Percentiles rank a stretch among this genome's conserved stretches.
Conservation (phyloP, 2,797 vertebrate species). For the Pterois miles region DNA sequence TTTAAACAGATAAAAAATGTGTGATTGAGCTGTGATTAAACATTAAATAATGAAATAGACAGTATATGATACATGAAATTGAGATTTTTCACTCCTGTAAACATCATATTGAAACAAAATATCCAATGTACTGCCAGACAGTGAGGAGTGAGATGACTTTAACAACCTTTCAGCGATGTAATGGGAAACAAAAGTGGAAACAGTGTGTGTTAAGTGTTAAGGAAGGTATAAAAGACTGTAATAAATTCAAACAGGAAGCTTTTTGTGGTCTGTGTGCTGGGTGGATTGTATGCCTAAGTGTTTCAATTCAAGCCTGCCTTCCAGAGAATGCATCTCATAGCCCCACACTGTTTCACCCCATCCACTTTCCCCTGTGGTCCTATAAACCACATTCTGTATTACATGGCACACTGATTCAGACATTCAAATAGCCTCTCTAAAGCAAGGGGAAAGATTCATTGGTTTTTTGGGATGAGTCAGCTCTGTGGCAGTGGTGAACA, state of each 20-base stretch:
- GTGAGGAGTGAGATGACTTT: background rate
- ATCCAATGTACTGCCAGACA: background rate
- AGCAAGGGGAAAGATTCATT: conserved; percentile 50
- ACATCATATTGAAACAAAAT: background rate
- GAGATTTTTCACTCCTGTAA: background rate
- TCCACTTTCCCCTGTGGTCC: conserved; percentile 64
- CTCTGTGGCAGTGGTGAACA: conserved; percentile 41
- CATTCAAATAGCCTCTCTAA: conserved; percentile 56
- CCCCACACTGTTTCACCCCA: conserved; percentile 45
- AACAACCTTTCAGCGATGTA: background rate
- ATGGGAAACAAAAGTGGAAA: background rate
- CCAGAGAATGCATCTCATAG: conserved; percentile 33
- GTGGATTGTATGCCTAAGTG: conserved; percentile 35
- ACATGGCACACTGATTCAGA: conserved; percentile 69
- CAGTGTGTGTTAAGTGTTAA: background rate
- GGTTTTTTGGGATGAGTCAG: conserved; percentile 62
- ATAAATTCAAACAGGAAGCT: conserved; percentile 22
- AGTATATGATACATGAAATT: too few relatives aligned
- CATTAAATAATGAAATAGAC: too few relatives aligned
- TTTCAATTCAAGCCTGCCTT: conserved; percentile 50
- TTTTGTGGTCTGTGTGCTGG: conserved; percentile 12
- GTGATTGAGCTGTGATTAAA: too few relatives aligned
- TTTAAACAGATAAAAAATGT: too few relatives aligned
- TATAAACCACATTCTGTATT: conserved; percentile 68
- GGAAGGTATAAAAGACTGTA: conserved; percentile 7